Evolutionary conservation across 2,113 vertebrate genomes (phyloP).

Genomic region (Cyanistes caeruleus): DNA sequence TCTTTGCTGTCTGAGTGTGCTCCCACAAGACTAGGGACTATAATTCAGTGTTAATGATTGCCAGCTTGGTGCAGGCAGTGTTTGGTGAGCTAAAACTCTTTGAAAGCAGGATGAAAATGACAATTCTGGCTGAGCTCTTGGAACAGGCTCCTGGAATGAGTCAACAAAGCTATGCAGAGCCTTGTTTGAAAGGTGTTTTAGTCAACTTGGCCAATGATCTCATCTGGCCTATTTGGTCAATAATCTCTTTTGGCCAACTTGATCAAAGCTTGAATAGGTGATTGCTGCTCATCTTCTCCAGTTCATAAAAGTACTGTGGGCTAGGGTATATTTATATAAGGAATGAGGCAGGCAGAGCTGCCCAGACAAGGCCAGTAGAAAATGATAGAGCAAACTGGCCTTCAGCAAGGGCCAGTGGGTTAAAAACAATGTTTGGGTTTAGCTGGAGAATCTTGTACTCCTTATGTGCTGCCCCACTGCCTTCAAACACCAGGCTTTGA

Average conservation of each 20-base stretch:
- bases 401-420: neutral
- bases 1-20: neutral
- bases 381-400: neutral
- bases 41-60: neutral
- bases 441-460: neutral
- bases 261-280: neutral
- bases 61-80: neutral
- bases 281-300: neutral
- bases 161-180: neutral
- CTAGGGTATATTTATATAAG: neutral
- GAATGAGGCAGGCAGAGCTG: neutral
- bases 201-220: neutral
- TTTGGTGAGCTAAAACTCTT: neutral
- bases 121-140: neutral
- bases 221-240: neutral
- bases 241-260: neutral
- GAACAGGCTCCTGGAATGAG: neutral
- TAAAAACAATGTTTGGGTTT: neutral
- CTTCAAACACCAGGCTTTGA: neutral
- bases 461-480: neutral
- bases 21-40: neutral
- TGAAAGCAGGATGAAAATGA: neutral
- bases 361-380: neutral
- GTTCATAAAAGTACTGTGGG: neutral
- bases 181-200: neutral